Evolutionary conservation across 2,797 vertebrate genomes (phyloP).

Genomic region (Argya squamiceps): DNA sequence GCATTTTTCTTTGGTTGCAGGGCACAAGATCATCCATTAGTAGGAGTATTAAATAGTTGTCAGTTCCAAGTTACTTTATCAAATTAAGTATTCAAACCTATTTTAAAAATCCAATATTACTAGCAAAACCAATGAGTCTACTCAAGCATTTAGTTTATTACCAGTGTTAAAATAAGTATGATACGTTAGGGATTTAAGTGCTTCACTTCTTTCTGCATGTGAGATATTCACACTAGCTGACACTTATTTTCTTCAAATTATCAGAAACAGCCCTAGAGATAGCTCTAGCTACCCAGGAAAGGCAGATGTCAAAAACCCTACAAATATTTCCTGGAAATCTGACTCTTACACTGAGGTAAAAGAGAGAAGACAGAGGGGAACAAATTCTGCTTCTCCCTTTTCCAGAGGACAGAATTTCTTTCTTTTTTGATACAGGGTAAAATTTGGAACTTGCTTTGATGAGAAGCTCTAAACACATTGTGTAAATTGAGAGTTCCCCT

Average conservation of each 20-base stretch:
- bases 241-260: neutral
- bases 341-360: neutral
- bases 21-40: neutral
- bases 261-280: neutral
- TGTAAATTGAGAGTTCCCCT: neutral
- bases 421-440: neutral
- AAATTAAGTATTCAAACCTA: neutral
- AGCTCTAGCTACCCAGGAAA: neutral
- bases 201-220: neutral
- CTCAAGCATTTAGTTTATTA: neutral
- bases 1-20: neutral
- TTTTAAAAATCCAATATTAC: neutral
- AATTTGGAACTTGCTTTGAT: neutral
- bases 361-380: neutral
- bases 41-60: neutral
- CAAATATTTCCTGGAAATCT: slow-evolving; percentile 22
- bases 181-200: neutral
- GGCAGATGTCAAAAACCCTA: neutral
- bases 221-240: neutral
- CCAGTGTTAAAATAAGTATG: neutral
- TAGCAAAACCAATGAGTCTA: neutral
- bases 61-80: neutral
- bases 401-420: neutral
- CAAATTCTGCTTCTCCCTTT: neutral
- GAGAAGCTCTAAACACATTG: neutral